phyloP scores from a whole-genome alignment of 2,113 vertebrate species.

The Indicator indicator region DNA sequence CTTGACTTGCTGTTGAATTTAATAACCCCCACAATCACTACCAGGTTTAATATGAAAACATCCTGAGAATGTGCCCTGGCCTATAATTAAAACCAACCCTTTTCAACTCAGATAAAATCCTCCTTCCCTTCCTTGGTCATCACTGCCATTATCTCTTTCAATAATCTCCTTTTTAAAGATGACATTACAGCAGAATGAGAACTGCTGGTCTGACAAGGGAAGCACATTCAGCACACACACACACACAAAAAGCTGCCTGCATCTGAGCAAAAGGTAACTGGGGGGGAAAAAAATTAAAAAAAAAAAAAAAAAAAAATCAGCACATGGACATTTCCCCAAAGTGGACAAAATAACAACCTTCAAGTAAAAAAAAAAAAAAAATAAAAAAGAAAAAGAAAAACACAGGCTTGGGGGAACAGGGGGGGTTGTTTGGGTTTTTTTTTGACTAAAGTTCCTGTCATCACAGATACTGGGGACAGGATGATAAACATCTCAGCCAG shows the following conservation, averaged over 20 bases:
- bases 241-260: neutral
- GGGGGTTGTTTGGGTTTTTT: neutral
- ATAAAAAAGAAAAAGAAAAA: neutral
- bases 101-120: neutral
- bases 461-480: neutral
- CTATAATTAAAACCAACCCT: slow-evolving; percentile 3
- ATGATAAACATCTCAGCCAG: neutral
- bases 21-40: neutral
- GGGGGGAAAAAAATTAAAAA: neutral
- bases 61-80: slow-evolving; percentile 1
- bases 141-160: slow-evolving; percentile 32
- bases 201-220: slow-evolving; percentile 36
- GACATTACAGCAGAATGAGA: neutral
- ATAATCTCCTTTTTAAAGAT: slow-evolving; percentile 32
- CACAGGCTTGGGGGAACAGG: too few species aligned
- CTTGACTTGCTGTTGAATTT: neutral
- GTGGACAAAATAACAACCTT: neutral
- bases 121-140: neutral
- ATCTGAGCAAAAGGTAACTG: neutral
- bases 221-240: neutral
- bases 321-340: too few species aligned
- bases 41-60: neutral
- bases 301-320: neutral
- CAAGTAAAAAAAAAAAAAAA: neutral
- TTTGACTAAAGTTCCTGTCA: neutral